Percentiles rank a stretch among this genome's conserved stretches.
Conservation (phyloP, 2,888 invertebrate genomes). For the Trachelus tabidus region DNA sequence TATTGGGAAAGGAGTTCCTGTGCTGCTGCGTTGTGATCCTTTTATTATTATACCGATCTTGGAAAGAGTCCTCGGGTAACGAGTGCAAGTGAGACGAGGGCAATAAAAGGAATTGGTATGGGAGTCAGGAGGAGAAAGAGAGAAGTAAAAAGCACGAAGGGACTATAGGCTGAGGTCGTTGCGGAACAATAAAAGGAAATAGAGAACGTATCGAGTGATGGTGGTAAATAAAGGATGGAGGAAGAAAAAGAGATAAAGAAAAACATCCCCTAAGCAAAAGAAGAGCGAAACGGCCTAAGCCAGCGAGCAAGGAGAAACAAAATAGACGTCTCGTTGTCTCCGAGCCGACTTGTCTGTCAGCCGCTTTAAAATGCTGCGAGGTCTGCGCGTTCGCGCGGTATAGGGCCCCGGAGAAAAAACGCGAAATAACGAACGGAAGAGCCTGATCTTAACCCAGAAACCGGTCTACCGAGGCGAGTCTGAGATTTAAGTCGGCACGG, state of each 20-base stretch:
- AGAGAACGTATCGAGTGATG: not conserved
- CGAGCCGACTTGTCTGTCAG: slow-evolving; percentile 30
- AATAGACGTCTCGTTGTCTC: slow-evolving; percentile 40
- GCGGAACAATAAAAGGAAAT: not conserved
- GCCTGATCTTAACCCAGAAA: slow-evolving; percentile 28
- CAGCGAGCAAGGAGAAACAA: slow-evolving; percentile 16
- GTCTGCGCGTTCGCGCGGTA: slow-evolving; percentile 25
- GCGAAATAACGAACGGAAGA: slow-evolving; percentile 51
- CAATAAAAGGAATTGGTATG: not conserved
- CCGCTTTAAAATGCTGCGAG: slow-evolving; percentile 27
- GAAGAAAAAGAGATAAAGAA: not conserved
- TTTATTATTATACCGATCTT: not conserved
- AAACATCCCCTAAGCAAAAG: slow-evolving; percentile 4
- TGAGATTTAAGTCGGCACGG: slow-evolving; percentile 12
- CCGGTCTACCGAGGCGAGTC: slow-evolving; percentile 31
- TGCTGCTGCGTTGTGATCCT: not conserved
- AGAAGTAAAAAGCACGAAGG: not conserved
- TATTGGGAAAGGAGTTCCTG: not conserved
- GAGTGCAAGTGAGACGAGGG: not conserved
- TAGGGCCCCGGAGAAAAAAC: slow-evolving; percentile 35
- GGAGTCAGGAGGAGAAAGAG: not conserved
- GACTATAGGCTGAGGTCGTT: not conserved
- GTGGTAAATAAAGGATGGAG: not conserved
- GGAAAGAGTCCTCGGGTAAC: not conserved
- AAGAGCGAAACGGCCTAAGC: not conserved